A percentile compares a stretch with the other conserved stretches of the same genome.
phyloP scores from a whole-genome alignment of 2,888 invertebrate species.

The Automeris io region DNA sequence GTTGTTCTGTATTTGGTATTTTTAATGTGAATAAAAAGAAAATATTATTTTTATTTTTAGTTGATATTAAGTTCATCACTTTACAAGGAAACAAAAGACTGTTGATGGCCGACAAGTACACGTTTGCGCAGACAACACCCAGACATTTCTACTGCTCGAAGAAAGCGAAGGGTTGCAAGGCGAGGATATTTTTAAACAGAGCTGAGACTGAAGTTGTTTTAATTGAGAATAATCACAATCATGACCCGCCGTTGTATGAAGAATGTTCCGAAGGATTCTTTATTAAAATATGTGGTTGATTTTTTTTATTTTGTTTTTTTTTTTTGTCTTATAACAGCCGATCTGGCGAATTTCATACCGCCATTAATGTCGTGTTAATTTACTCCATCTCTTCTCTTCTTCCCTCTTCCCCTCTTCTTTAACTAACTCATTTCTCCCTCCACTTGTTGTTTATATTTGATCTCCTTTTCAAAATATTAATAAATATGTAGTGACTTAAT shows the following conservation, averaged over 20 bases:
- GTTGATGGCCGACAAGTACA: slow-evolving; percentile 39
- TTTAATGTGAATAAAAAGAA: not conserved
- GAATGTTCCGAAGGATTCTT: not conserved
- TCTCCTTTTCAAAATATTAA: no score
- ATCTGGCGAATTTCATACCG: no score
- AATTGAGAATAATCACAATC: slow-evolving; percentile 23
- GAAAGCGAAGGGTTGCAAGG: slow-evolving; percentile 41
- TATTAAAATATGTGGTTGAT: not conserved
- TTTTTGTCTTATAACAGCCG: no score
- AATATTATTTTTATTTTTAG: slow-evolving; percentile 18
- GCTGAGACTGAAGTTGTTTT: slow-evolving; percentile 22
- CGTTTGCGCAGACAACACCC: slow-evolving; percentile 33
- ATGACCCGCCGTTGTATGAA: slow-evolving; percentile 5
- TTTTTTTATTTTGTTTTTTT: no score
- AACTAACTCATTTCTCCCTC: no score
- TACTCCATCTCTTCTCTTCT: no score
- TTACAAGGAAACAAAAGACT: slow-evolving; percentile 27
- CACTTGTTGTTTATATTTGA: no score
- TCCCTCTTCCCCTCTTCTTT: no score
- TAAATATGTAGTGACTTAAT: no score
- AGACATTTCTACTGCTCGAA: slow-evolving; percentile 48
- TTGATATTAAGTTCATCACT: slow-evolving; percentile 29
- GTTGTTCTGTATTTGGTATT: no score
- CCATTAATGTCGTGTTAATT: no score
- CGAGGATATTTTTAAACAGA: slow-evolving; percentile 30